These are phyloP conservation scores for Sphaerolaimus hirsutus DNA, from an alignment of 2,888 invertebrate species.

Conservation along the genomic window DNA sequence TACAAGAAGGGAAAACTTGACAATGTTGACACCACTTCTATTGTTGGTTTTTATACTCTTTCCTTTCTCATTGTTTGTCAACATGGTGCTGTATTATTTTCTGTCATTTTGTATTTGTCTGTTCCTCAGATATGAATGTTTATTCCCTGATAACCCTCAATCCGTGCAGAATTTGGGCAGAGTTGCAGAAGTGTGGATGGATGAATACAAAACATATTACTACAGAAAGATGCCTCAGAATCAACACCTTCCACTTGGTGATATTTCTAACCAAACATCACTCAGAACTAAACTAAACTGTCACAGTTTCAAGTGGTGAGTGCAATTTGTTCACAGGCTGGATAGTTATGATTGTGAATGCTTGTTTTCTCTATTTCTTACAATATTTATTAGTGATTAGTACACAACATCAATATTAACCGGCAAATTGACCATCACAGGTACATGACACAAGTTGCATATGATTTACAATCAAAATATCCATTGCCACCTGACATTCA, in stretches of 20 bases:
- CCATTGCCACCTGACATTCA: constrained; percentile 77
- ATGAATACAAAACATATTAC: constrained; percentile 82
- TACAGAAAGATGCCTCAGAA: constrained; percentile 79
- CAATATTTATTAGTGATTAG: no score
- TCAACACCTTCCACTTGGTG: constrained; percentile 53
- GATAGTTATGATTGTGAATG: no score
- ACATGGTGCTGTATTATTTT: no score
- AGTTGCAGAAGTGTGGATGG: constrained; percentile 96
- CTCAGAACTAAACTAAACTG: constrained; percentile 58
- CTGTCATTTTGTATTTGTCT: no score
- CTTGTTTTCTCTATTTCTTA: no score
- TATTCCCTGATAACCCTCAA: no score
- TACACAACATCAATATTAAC: no score
- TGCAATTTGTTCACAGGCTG: no score
- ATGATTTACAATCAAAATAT: constrained; percentile 75
- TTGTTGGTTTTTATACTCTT: no score
- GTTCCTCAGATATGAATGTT: no score
- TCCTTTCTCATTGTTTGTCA: background rate
- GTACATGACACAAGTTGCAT: constrained; percentile 39
- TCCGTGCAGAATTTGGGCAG: constrained; percentile 35
- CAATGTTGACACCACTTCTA: constrained; percentile 46
- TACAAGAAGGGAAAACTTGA: constrained; percentile 72
- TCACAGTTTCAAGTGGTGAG: constrained; percentile 3
- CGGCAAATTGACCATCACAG: no score
- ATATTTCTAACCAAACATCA: constrained; percentile 44